Evolutionary conservation across 2,888 invertebrate species (phyloP).

Genomic region (Campoplex capitator): DNA sequence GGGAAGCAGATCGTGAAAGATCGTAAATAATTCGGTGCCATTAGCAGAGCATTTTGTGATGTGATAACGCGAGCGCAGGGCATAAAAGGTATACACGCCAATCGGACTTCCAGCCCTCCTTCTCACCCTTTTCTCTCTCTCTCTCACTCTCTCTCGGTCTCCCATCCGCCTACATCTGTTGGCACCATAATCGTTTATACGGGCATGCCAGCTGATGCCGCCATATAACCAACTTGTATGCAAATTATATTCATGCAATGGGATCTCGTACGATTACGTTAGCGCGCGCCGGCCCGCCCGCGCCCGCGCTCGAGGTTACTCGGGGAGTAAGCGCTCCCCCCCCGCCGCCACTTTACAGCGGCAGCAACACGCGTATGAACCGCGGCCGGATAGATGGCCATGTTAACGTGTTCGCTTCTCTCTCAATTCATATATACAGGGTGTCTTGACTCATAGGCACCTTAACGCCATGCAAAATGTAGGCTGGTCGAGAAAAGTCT

Average conservation of each 20-base stretch:
- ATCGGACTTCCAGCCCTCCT: constrained; percentile 69
- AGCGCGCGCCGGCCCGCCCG: constrained; percentile 34
- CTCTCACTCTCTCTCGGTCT: constrained; percentile 46
- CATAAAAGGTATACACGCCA: constrained; percentile 73
- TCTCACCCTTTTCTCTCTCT: constrained; percentile 23
- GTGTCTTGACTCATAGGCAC: neutral
- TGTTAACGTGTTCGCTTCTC: constrained; percentile 77
- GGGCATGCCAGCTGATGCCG: constrained; percentile 84
- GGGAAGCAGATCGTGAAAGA: constrained; percentile 49
- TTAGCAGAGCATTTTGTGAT: constrained; percentile 80
- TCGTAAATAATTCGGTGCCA: constrained; percentile 80
- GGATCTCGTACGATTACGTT: constrained; percentile 83
- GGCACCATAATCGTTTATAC: constrained; percentile 84
- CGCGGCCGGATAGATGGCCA: constrained; percentile 82
- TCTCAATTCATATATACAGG: constrained; percentile 35
- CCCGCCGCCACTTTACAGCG: constrained; percentile 82
- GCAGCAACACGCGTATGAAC: constrained; percentile 84
- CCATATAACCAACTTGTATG: constrained; percentile 84
- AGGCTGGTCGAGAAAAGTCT: too few species aligned
- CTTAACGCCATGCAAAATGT: too few species aligned
- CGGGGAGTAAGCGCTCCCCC: constrained; percentile 69
- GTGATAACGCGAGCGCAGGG: constrained; percentile 70
- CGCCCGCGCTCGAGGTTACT: neutral
- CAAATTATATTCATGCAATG: constrained; percentile 85
- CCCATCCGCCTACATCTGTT: constrained; percentile 84